Base-by-base conservation (phyloP, 2,113 vertebrate genomes). In the Cheilinus undulatus region DNA sequence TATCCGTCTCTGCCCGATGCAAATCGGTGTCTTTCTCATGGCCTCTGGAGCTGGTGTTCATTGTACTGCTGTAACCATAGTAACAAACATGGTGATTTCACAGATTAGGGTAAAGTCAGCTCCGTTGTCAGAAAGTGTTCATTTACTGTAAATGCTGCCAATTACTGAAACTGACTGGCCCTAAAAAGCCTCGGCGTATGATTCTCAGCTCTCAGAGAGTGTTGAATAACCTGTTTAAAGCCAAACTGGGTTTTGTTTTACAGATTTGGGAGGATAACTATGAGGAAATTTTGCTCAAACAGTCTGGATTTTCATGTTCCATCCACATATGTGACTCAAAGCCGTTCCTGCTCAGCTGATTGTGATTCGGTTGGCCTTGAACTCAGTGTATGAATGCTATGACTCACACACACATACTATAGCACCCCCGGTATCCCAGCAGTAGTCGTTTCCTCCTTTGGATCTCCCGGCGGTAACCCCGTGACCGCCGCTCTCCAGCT, bases 131-230 rank as follows among this genome's bases (percentile, higher is more conserved):
- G 56, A 76, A 78, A 71, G 24, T 13, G 83, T 66, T n/a, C 34
- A 48, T 85, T 86, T 76, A 62, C 49, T 42, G 27, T 68, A 73
- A 79, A 80, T 56, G 42, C 57, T 63, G 45, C 67, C 81, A 86
- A 67, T 88, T 82, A 85, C 67, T 45, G 57, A n/a, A 57, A 74
- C 58, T 59, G 36, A 32, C 58, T 73, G 51, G 76, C 71, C 57
- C 73, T 36, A 52, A 68, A n/a, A 57, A 9, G 4, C 14, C 34
- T 50, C 71, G 7, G 7, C 46, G 46, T 27, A 43, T 69, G 19
- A 68, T 46, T 49, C 46, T 12, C 15, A 52, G 32, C 50, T 1
- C 43, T 14, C 62, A 71, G 14, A 30, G 7, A 7, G 45, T 48
- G 27, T 27, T 38, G 43, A 53, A 63, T 51, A 52, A 66, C 53